Conservation (phyloP, 2,797 vertebrate genomes). For the Sebastiscus tertius region DNA sequence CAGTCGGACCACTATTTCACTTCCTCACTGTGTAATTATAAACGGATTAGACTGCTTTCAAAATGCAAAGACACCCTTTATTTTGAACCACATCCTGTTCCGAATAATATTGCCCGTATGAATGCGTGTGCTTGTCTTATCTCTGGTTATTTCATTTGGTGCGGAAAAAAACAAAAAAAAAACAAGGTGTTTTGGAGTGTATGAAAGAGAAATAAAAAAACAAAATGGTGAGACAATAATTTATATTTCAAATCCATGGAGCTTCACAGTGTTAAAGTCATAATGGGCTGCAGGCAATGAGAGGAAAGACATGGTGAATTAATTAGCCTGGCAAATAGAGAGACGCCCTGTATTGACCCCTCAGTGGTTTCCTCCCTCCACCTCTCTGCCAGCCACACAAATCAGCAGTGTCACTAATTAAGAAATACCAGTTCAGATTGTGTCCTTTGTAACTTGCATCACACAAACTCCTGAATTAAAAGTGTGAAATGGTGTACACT, state of each 20-base stretch:
- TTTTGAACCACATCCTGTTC: slow-evolving; percentile 72
- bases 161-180: slow-evolving; percentile 9
- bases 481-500: slow-evolving; percentile 80
- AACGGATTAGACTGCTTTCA: slow-evolving; percentile 81
- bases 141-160: slow-evolving; percentile 49
- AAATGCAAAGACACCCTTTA: slow-evolving; percentile 76
- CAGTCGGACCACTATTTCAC: slow-evolving; percentile 71
- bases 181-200: slow-evolving; percentile 40
- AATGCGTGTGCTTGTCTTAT: slow-evolving; percentile 61
- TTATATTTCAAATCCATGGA: slow-evolving; percentile 67
- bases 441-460: slow-evolving; percentile 88
- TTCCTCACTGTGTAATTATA: slow-evolving; percentile 81
- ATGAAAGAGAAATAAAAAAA: slow-evolving; percentile 18
- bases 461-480: slow-evolving; percentile 83
- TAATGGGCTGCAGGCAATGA: slow-evolving; percentile 88
- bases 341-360: slow-evolving; percentile 88
- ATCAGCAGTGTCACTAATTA: slow-evolving; percentile 93
- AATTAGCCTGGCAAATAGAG: slow-evolving; percentile 93
- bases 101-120: slow-evolving; percentile 59
- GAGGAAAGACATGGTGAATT: slow-evolving; percentile 91
- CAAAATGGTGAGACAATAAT: slow-evolving; percentile 53
- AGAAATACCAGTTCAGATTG: slow-evolving; percentile 86
- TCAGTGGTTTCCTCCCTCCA: slow-evolving; percentile 90
- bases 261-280: slow-evolving; percentile 83
- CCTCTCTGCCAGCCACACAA: slow-evolving; percentile 89